These are phyloP conservation scores for Phalacrocorax pelagicus DNA, from an alignment of 2,113 vertebrate genomes.

Conservation along the genomic window DNA sequence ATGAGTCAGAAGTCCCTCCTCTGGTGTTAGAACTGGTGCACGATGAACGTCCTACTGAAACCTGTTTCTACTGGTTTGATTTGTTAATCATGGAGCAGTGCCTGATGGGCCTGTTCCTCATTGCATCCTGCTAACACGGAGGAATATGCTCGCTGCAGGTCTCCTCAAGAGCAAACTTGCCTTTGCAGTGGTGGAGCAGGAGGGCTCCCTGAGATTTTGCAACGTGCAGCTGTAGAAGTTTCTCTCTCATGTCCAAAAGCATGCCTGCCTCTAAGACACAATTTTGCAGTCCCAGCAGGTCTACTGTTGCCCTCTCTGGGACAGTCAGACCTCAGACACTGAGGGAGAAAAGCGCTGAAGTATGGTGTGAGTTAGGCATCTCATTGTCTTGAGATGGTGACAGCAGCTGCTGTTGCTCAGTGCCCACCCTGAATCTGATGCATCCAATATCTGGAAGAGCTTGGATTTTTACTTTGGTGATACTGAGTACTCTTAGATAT, in stretches of 20 bases:
- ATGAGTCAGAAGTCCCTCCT: conserved; percentile 44
- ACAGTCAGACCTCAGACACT: not conserved
- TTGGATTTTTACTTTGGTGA: not conserved
- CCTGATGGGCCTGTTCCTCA: conserved; percentile 12
- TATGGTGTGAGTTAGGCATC: not conserved
- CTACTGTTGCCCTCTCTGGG: rapidly evolving
- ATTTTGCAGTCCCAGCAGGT: not conserved
- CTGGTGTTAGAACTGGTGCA: not conserved
- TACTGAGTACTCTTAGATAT: not conserved
- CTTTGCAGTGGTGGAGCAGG: not conserved
- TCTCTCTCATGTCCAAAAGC: not conserved
- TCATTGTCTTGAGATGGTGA: not conserved
- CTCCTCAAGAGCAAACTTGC: conserved; percentile 11
- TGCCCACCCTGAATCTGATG: not conserved
- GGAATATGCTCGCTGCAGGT: not conserved
- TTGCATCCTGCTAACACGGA: not conserved
- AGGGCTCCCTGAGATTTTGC: not conserved
- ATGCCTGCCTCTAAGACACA: not conserved
- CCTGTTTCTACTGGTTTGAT: conserved; percentile 63
- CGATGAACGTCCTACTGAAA: not conserved
- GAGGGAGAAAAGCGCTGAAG: not conserved
- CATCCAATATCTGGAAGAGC: not conserved
- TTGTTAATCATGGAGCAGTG: not conserved
- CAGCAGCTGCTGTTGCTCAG: not conserved
- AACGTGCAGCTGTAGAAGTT: not conserved